phyloP scores from a whole-genome alignment of 2,888 invertebrate genomes.

The Limnephilus lunatus region DNA sequence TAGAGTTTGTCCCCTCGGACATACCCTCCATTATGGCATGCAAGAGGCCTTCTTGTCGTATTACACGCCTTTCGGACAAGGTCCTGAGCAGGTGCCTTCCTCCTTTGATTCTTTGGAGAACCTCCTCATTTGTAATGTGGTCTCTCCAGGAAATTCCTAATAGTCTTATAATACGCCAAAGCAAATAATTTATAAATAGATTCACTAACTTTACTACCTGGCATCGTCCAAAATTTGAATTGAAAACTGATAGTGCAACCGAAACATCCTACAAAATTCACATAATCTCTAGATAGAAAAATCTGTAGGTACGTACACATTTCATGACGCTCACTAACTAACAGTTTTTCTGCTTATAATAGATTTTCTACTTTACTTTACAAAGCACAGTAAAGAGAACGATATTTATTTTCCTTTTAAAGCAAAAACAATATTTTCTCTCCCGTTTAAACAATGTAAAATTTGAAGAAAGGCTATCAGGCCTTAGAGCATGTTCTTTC shows the following conservation, averaged over 20 bases:
- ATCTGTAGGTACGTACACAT: not conserved
- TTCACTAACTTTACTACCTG: too few species aligned
- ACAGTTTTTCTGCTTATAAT: not conserved
- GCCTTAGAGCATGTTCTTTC: constrained; percentile 44
- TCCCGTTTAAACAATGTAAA: constrained; percentile 32
- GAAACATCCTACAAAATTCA: not conserved
- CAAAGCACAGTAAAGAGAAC: not conserved
- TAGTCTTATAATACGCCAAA: too few species aligned
- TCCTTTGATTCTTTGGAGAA: too few species aligned
- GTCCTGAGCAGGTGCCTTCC: too few species aligned
- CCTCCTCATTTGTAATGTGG: too few species aligned
- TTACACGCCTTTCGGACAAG: too few species aligned
- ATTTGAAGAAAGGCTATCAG: constrained; percentile 55
- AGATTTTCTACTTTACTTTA: not conserved
- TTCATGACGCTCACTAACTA: not conserved
- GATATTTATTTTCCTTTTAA: constrained; percentile 17
- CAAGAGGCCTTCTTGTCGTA: too few species aligned
- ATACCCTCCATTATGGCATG: too few species aligned
- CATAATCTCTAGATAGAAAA: not conserved
- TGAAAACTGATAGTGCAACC: not conserved
- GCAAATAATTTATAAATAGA: too few species aligned
- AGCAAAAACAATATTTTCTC: constrained; percentile 27
- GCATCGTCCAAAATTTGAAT: too few species aligned
- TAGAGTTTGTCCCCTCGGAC: too few species aligned
- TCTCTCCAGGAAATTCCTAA: too few species aligned